Evolutionary conservation across 2,797 vertebrate species (phyloP), one percentile per base, ranked within the genome.

Genomic region (Falco berigora): DNA sequence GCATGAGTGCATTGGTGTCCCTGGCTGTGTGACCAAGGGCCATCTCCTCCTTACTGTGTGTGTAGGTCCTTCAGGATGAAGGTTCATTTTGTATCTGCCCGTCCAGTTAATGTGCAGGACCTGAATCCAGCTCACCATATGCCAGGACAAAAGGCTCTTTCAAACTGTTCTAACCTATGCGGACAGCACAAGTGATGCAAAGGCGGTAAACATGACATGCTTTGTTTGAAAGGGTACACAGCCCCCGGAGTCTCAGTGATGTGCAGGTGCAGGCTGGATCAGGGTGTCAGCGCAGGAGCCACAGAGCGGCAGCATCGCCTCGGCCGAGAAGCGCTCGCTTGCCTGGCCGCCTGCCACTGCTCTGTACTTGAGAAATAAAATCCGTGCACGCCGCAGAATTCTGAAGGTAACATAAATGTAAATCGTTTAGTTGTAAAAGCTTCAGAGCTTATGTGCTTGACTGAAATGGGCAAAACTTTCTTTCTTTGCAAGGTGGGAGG

Each of bases 331-430:
- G 8, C 12, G 66, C 66, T 46, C 10, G n/a, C 72, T 24, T 9
- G 6, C 0, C 32, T 11, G 67, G 22, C 59, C 3, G 0, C 52
- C 47, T 32, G 55, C 49, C 23, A 9, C 7, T 4, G 30, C 63
- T n/a, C 66, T 3, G 28, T 10, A 5, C 84, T 9, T 5, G 10
- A 16, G 5, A 44, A 32, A 28, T 2, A 27, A 3, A 27, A 32
- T 0, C 36, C 8, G 5, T 27, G 22, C 12, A 0, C 8, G 2
- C 16, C 3, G 1, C 0, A 3, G n/a, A 27, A 5, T 14, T 12
- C 28, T 8, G n/a, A 12, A 3, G 38, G 4, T 1, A 27, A 34
- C 28, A 50, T 3, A 1, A 14, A 69, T 27, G 50, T 1, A 49
- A 49, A 24, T 6, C 7, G 9, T 23, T 38, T 2, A 4, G 8